Conservation (phyloP, 35 echinoderm and acorn worm species). For the Eucidaris tribuloides region DNA sequence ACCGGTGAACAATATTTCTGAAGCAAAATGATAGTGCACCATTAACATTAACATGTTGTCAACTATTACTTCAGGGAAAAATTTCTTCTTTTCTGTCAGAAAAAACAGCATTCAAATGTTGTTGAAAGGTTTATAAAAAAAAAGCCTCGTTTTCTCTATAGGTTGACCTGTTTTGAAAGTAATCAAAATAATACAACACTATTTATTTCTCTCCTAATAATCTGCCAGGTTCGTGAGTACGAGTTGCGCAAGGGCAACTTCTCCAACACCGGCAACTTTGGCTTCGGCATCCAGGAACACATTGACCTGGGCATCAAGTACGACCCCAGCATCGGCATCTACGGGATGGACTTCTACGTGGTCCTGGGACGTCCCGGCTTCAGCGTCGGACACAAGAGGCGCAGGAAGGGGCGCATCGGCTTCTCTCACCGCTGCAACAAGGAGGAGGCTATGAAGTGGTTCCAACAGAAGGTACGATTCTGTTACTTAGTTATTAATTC, state of each 20-base stretch:
- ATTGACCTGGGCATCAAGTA: slow-evolving; percentile 99
- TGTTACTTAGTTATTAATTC: no score
- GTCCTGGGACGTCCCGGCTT: slow-evolving; percentile 90
- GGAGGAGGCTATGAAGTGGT: slow-evolving; percentile 98
- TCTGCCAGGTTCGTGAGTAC: slow-evolving; percentile 91
- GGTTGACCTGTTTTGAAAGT: no score
- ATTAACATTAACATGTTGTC: no score
- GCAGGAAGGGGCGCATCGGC: slow-evolving; percentile 69
- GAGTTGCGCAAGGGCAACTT: slow-evolving; percentile 99
- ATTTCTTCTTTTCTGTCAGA: no score
- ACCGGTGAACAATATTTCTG: no score
- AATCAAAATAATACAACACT: no score
- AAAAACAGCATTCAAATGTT: no score
- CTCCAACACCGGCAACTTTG: slow-evolving; percentile 98
- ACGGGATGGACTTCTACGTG: slow-evolving; percentile 98
- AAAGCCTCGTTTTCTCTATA: no score
- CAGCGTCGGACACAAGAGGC: slow-evolving; percentile 81
- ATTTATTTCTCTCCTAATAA: background rate
- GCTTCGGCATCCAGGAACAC: slow-evolving; percentile 99
- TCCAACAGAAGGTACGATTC: slow-evolving; percentile 99
- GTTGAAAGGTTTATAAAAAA: no score
- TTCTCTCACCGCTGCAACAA: slow-evolving; percentile 75
- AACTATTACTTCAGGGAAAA: no score
- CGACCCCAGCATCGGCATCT: slow-evolving; percentile 96
- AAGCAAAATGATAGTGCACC: no score